A percentile compares a stretch with the other conserved stretches of the same genome.
Conservation (phyloP, 1,140 invertebrate genomes). For the Sinonovacula constricta region DNA sequence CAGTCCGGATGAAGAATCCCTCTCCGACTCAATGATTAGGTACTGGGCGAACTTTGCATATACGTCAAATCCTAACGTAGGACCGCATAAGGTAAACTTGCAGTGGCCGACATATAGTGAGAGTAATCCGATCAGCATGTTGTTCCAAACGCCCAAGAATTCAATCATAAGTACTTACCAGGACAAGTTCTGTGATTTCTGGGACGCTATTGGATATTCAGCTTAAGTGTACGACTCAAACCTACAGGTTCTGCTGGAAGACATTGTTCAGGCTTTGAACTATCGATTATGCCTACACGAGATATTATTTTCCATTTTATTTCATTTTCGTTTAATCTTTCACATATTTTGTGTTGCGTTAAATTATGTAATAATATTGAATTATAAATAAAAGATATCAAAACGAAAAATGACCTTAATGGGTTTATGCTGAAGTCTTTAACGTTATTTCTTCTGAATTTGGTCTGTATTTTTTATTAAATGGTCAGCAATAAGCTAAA, state of each 20-base stretch:
- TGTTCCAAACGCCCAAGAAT: constrained; percentile 50
- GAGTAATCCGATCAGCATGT: constrained; percentile 1
- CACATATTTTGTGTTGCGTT: no score
- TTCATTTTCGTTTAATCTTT: not conserved
- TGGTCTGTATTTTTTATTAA: no score
- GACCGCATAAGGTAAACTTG: not conserved
- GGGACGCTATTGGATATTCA: constrained; percentile 57
- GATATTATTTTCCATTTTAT: not conserved
- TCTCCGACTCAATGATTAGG: constrained; percentile 57
- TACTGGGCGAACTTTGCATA: constrained; percentile 72
- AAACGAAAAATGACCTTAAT: no score
- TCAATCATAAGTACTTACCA: constrained; percentile 43
- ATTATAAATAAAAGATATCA: no score
- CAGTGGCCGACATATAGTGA: constrained; percentile 55
- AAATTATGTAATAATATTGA: no score
- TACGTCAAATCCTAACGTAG: constrained; percentile 55
- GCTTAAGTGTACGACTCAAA: no score
- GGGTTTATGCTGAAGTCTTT: no score
- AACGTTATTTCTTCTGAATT: no score
- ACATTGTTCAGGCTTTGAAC: no score
- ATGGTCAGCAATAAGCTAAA: no score
- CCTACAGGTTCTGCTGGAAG: no score
- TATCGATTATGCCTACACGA: not conserved
- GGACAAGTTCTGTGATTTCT: constrained; percentile 55
- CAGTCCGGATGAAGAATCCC: constrained; percentile 53